Percentiles rank a stretch among this genome's conserved stretches.
Conservation (phyloP, 2,113 vertebrate species). For the Nothoprocta pentlandii region DNA sequence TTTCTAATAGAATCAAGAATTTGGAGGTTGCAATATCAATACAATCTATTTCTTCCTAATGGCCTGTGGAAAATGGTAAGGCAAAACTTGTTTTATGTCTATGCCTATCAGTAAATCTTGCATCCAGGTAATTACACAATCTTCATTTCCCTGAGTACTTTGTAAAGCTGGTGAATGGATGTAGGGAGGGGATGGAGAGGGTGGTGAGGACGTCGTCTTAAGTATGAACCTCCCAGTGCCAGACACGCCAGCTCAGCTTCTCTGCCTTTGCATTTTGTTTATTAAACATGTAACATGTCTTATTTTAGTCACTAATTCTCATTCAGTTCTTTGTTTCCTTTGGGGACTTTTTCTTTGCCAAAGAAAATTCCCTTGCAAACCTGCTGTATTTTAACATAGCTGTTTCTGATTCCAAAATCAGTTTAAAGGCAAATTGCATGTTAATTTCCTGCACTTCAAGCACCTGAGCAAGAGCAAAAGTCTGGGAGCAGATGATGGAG, state of each 20-base stretch:
- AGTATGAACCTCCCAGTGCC: neutral
- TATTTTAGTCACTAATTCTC: neutral
- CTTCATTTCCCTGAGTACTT: neutral
- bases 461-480: rapidly evolving
- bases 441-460: neutral
- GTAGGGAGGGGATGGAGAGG: neutral
- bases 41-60: neutral
- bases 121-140: neutral
- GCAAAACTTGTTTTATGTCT: neutral
- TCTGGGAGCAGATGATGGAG: neutral
- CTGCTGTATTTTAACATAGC: neutral
- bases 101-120: neutral
- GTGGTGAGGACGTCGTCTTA: neutral
- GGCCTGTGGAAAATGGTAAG: neutral
- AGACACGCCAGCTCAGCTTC: too few relatives aligned
- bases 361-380: neutral
- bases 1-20: neutral
- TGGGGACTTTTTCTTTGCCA: neutral
- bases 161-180: neutral
- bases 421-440: neutral
- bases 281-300: neutral
- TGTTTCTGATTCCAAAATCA: neutral
- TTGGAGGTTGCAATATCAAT: neutral
- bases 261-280: neutral
- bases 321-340: neutral